Evolutionary conservation across 2,888 invertebrate species (phyloP).

Genomic region (Acronicta alni): DNA sequence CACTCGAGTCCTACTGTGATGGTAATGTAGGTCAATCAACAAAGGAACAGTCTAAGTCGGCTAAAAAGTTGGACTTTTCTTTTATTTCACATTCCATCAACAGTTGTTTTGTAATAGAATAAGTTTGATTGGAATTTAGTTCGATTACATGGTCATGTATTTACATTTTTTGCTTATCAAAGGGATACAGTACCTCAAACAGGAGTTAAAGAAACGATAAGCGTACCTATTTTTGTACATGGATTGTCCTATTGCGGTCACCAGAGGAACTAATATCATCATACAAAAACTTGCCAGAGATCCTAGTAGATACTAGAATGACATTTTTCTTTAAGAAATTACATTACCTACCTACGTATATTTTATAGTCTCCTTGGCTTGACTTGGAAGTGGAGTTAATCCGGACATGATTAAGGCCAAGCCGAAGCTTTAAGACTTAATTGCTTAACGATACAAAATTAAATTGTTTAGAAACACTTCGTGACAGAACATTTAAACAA

Average conservation of each 20-base stretch:
- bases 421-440: neutral
- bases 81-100: constrained; percentile 2
- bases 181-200: no score
- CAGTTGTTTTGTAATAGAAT: neutral
- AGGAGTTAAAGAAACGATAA: no score
- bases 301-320: neutral
- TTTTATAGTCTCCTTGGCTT: neutral
- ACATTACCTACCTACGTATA: neutral
- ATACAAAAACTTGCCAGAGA: no score
- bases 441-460: constrained; percentile 2
- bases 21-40: constrained; percentile 16
- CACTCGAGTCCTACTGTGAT: constrained; percentile 10
- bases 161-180: neutral
- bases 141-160: constrained; percentile 15
- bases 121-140: constrained; percentile 2
- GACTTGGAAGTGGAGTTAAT: neutral
- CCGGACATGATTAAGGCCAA: neutral
- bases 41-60: constrained; percentile 1
- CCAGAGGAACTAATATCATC: no score
- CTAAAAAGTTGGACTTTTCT: constrained; percentile 4
- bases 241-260: no score
- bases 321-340: no score
- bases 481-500: constrained; percentile 36
- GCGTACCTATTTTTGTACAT: no score
- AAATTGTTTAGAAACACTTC: constrained; percentile 23